A percentile compares a stretch with the other conserved stretches of the same genome.
Conservation (phyloP, 2,888 invertebrate species). For the Cephus runcator region DNA sequence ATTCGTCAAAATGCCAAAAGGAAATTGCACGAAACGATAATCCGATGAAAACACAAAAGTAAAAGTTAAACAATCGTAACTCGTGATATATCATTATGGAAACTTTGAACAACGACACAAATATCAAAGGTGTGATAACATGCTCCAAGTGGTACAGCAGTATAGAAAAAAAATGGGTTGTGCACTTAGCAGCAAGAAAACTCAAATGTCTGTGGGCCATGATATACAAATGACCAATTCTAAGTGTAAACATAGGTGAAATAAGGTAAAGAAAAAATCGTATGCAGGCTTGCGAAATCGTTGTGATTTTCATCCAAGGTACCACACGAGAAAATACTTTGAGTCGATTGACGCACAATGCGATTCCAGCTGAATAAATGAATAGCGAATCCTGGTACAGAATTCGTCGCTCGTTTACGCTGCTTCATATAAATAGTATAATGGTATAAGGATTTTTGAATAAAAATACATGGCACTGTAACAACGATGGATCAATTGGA, state of each 20-base stretch:
- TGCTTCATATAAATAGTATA: neutral
- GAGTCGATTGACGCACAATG: constrained; percentile 9
- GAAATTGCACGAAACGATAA: neutral
- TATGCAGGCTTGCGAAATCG: constrained; percentile 19
- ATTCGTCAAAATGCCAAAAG: neutral
- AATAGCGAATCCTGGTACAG: neutral
- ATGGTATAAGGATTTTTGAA: neutral
- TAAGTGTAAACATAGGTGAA: neutral
- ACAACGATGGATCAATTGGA: neutral
- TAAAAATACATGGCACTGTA: neutral
- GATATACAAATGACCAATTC: neutral
- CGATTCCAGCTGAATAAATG: neutral
- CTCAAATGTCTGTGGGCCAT: neutral
- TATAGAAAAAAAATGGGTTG: neutral
- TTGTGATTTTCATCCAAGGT: neutral
- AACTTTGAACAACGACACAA: too few relatives aligned
- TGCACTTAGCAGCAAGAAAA: neutral
- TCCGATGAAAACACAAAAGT: neutral
- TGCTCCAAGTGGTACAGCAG: neutral
- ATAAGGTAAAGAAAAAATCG: constrained; percentile 3
- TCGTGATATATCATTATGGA: neutral
- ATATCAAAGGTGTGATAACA: neutral
- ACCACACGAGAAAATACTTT: constrained; percentile 26
- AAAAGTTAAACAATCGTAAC: neutral
- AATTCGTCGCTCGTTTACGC: too few relatives aligned